Evolutionary conservation across 2,797 vertebrate genomes (phyloP).

Genomic region (Hemitrygon akajei): DNA sequence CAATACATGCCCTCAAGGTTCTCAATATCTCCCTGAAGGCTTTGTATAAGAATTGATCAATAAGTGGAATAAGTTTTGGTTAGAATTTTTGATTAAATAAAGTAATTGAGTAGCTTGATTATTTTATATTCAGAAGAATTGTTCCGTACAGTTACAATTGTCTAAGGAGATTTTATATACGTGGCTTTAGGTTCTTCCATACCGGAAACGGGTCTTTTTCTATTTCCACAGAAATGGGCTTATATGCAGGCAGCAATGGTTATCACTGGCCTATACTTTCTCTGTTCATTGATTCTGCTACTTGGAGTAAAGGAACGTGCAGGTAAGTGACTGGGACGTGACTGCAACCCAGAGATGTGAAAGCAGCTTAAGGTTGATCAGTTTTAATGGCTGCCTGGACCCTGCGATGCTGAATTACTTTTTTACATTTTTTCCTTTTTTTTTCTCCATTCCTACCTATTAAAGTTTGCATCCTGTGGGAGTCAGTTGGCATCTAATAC

Average conservation of each 20-base stretch:
- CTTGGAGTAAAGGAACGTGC: conserved; percentile 55
- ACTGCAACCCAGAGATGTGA: background rate
- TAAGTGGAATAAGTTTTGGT: background rate
- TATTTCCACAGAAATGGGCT: conserved; percentile 47
- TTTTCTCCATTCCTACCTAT: conserved; percentile 31
- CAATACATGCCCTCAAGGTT: no score
- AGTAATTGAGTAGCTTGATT: background rate
- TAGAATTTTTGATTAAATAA: background rate
- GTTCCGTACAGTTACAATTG: background rate
- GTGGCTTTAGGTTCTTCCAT: accelerated
- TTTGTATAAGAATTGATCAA: background rate
- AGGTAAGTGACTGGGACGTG: conserved; percentile 42
- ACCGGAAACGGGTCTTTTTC: background rate
- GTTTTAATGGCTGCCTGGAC: background rate
- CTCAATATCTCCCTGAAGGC: no score
- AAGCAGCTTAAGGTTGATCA: background rate
- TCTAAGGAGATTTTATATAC: background rate
- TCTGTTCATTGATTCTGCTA: conserved; percentile 51
- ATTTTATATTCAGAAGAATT: background rate
- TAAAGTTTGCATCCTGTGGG: background rate
- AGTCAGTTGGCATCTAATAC: background rate
- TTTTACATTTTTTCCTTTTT: background rate
- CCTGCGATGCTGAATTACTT: background rate
- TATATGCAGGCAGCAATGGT: conserved; percentile 49
- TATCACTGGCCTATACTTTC: conserved; percentile 47